These are phyloP conservation scores for Lasiommata megera DNA, from an alignment of 2,888 invertebrate genomes.

Conservation along the genomic window DNA sequence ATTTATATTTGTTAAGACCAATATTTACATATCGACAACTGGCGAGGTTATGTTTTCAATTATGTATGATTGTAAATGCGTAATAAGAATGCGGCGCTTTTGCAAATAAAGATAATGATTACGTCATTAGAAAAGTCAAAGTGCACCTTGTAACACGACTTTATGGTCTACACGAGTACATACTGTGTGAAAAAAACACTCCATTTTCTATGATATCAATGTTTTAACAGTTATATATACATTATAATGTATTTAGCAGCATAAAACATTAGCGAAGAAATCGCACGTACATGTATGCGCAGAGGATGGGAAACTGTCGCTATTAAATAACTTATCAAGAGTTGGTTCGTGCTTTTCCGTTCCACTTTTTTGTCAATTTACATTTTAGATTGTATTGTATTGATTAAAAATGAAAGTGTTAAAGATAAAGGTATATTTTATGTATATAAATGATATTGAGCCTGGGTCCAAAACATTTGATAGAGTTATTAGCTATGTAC, in stretches of 20 bases:
- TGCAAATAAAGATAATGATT: neutral
- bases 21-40: neutral
- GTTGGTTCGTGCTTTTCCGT: conserved; percentile 7
- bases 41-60: neutral
- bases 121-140: neutral
- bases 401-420: neutral
- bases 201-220: too few species aligned
- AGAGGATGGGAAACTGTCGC: conserved; percentile 3
- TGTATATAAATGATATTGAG: neutral
- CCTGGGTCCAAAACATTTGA: neutral
- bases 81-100: neutral
- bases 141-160: too few species aligned
- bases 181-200: too few species aligned
- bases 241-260: neutral
- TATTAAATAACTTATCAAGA: conserved; percentile 17
- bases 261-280: neutral
- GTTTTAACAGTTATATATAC: too few species aligned
- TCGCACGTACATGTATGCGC: neutral
- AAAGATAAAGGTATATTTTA: neutral
- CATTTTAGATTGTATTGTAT: conserved; percentile 1
- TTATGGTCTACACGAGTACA: too few species aligned
- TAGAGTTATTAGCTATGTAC: neutral
- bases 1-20: neutral
- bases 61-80: neutral
- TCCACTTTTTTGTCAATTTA: conserved; percentile 16